Base-by-base conservation (phyloP, 35 echinoderm and acorn worm species). In the Eucidaris tribuloides region DNA sequence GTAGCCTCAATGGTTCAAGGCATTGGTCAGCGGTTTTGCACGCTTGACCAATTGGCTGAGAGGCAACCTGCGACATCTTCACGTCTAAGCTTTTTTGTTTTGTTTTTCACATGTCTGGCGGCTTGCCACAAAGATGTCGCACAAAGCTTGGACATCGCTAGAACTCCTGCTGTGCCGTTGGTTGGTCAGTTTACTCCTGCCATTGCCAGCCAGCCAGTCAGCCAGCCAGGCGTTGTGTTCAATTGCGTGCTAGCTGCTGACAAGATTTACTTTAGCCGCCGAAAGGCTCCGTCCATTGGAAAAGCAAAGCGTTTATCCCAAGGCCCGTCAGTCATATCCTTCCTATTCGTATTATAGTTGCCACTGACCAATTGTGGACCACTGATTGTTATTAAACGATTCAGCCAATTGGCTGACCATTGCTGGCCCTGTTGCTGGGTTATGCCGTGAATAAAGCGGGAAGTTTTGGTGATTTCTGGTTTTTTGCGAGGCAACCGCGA, bases 1-100 rank as follows among this genome's bases (percentile, higher is more conserved):
- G n/a, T 33, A 74, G 9, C n/a, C 25, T 38, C 35, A 74, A 74
- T 74, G 68, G 68, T n/a, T 74, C 68, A 74, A 74, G 68, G 66
- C 32, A 52, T n/a, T 52, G 48, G 48, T 52, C n/a, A 52, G 9
- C n/a, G 48, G 9, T 52, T n/a, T 11, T 52, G 48, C n/a, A 41
- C 18, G 36, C 24, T 42, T 14, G 44, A 9, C 48, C 9, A 9
- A 11, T 52, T 52, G n/a, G 48, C 9, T n/a, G n/a, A 52, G 48
- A 52, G n/a, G 9, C n/a, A n/a, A n/a, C 48, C n/a, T 9, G 9
- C 9, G n/a, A n/a, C n/a, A n/a, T 11, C 9, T 11, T n/a, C 9
- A 11, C 7, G 37, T 40, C 44, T 40, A 74, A 42, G 30, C 25
- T 42, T 42, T 74, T 42, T 74, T 74, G 35, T 74, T 74, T 74